These are phyloP conservation scores for Tangara arthus DNA, from an alignment of 2,797 vertebrate species.

Conservation along the genomic window DNA sequence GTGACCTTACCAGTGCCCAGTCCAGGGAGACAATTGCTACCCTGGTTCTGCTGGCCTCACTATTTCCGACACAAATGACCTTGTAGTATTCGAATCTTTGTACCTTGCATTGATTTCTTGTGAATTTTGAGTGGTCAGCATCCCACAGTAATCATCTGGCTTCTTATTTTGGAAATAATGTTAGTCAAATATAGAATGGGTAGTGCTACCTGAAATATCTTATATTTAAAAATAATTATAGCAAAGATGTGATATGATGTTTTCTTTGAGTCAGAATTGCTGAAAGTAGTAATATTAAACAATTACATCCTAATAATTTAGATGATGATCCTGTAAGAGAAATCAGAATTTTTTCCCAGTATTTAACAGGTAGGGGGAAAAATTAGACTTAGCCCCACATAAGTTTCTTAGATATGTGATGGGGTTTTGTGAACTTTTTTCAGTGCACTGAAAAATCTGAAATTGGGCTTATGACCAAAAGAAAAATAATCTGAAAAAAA, in stretches of 20 bases:
- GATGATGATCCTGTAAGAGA: not conserved
- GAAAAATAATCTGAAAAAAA: not conserved
- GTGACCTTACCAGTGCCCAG: accelerated
- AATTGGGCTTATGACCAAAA: not conserved
- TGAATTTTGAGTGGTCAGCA: slow-evolving; percentile 48
- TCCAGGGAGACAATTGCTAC: accelerated
- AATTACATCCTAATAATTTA: not conserved
- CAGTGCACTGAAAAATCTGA: not conserved
- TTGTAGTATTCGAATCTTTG: slow-evolving; percentile 25
- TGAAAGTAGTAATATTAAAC: not conserved
- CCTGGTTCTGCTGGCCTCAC: not conserved
- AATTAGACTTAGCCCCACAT: not conserved
- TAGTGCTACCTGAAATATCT: not conserved
- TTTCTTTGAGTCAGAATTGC: not conserved
- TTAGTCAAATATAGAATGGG: slow-evolving; percentile 13
- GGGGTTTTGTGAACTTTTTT: not conserved
- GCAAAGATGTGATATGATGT: not conserved
- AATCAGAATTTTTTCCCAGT: not conserved
- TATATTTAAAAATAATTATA: not conserved
- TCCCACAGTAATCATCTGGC: not conserved
- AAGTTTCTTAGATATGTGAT: not conserved
- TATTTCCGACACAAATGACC: not conserved
- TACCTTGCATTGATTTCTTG: slow-evolving; percentile 39
- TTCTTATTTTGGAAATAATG: slow-evolving; percentile 1
- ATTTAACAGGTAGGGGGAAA: not conserved